phyloP scores from a whole-genome alignment of 2,888 invertebrate species.

The Aphidius colemani region DNA sequence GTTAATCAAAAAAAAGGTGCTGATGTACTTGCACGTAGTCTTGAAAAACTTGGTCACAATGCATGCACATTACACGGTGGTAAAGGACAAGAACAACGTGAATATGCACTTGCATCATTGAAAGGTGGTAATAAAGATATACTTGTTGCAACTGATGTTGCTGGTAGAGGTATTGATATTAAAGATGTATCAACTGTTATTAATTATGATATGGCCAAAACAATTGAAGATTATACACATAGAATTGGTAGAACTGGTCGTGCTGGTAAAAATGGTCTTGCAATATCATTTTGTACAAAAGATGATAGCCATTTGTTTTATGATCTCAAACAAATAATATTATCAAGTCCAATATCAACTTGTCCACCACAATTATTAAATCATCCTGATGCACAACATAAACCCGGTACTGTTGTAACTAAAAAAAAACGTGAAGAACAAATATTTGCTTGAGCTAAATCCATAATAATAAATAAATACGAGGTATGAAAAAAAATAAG shows the following conservation, averaged over 20 bases:
- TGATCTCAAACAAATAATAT: slow-evolving; percentile 91
- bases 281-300: slow-evolving; percentile 95
- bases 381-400: slow-evolving; percentile 98
- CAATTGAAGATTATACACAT: slow-evolving; percentile 97
- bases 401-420: slow-evolving; percentile 93
- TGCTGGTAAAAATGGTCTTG: slow-evolving; percentile 96
- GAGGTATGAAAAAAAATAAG: no score
- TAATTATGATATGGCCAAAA: slow-evolving; percentile 99
- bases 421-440: slow-evolving; percentile 93
- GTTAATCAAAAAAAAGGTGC: slow-evolving; percentile 99
- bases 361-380: slow-evolving; percentile 97
- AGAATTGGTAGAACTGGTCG: slow-evolving; percentile 99
- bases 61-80: slow-evolving; percentile 98
- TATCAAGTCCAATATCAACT: slow-evolving; percentile 87
- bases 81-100: slow-evolving; percentile 99
- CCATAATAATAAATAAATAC: no score
- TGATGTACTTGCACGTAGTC: slow-evolving; percentile 93
- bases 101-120: slow-evolving; percentile 94
- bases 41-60: slow-evolving; percentile 96
- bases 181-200: slow-evolving; percentile 99
- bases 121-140: slow-evolving; percentile 97
- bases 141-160: slow-evolving; percentile 98
- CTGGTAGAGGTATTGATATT: slow-evolving; percentile 99
- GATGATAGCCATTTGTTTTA: slow-evolving; percentile 95
- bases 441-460: no score